These are phyloP conservation scores for Acropternis orthonyx DNA, from an alignment of 2,797 vertebrate genomes.

Conservation along the genomic window DNA sequence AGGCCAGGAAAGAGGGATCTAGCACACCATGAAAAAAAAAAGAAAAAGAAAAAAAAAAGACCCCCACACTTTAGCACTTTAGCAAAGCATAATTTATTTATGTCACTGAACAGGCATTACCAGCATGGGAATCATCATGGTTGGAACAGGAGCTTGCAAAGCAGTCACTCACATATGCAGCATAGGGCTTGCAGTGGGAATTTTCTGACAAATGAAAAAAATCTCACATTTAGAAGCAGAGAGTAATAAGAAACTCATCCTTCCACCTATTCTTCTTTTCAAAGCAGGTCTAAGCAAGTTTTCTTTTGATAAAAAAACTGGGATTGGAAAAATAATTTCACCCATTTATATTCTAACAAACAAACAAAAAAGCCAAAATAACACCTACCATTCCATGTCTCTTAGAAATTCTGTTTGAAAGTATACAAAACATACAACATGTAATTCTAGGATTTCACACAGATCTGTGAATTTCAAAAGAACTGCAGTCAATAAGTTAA, in stretches of 20 bases:
- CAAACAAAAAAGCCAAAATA: neutral
- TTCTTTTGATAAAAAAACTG: neutral
- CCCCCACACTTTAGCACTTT: neutral
- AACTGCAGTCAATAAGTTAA: neutral
- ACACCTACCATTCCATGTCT: neutral
- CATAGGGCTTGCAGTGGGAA: neutral
- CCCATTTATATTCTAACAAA: neutral
- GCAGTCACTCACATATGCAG: neutral
- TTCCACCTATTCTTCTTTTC: neutral
- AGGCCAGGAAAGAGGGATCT: constrained; percentile 95
- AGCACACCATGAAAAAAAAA: constrained; percentile 1
- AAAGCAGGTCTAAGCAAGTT: neutral
- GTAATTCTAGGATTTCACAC: neutral
- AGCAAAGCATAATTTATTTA: neutral
- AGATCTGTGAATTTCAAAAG: neutral
- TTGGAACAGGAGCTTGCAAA: neutral
- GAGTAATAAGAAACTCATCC: neutral
- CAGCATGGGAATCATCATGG: neutral
- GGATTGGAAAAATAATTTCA: neutral
- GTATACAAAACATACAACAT: neutral
- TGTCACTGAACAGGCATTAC: neutral
- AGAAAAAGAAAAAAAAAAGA: neutral
- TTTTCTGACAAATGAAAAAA: neutral
- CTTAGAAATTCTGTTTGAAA: neutral
- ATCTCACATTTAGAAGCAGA: neutral